phyloP scores from a whole-genome alignment of 2,888 invertebrate species.

The Sesia bembeciformis region DNA sequence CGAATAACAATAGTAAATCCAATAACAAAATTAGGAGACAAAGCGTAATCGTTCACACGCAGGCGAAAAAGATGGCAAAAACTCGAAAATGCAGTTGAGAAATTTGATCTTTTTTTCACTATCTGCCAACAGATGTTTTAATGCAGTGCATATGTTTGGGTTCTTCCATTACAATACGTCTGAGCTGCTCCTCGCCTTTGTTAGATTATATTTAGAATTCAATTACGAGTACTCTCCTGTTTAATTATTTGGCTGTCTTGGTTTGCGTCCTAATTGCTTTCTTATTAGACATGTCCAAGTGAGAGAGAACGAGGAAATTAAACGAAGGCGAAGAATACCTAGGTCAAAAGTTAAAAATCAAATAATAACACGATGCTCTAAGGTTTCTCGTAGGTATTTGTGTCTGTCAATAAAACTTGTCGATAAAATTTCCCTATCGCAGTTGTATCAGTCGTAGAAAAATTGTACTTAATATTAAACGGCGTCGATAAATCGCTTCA shows the following conservation, averaged over 20 bases:
- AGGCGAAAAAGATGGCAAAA: slow-evolving; percentile 32
- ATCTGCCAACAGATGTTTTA: slow-evolving; percentile 34
- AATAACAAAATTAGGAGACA: slow-evolving; percentile 12
- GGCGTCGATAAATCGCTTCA: too few species aligned
- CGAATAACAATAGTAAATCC: not conserved
- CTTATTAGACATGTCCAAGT: too few species aligned
- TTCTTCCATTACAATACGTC: slow-evolving; percentile 31
- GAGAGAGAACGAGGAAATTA: too few species aligned
- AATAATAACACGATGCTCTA: too few species aligned
- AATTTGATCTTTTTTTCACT: slow-evolving; percentile 42
- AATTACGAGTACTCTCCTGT: slow-evolving; percentile 27
- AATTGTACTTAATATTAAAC: too few species aligned
- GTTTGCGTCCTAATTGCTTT: too few species aligned
- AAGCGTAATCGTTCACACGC: slow-evolving; percentile 22
- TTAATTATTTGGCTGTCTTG: slow-evolving; percentile 8
- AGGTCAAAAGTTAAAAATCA: too few species aligned
- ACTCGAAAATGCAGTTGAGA: slow-evolving; percentile 23
- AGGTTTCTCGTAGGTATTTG: too few species aligned
- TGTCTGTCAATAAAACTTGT: too few species aligned
- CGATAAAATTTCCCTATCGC: too few species aligned
- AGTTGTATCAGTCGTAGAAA: too few species aligned
- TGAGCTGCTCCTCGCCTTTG: slow-evolving; percentile 10
- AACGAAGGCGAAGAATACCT: too few species aligned
- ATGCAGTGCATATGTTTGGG: slow-evolving; percentile 43
- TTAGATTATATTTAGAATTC: slow-evolving; percentile 36